Evolutionary conservation across 2,113 vertebrate species (phyloP).

Genomic region (Muntiacus muntjak): DNA sequence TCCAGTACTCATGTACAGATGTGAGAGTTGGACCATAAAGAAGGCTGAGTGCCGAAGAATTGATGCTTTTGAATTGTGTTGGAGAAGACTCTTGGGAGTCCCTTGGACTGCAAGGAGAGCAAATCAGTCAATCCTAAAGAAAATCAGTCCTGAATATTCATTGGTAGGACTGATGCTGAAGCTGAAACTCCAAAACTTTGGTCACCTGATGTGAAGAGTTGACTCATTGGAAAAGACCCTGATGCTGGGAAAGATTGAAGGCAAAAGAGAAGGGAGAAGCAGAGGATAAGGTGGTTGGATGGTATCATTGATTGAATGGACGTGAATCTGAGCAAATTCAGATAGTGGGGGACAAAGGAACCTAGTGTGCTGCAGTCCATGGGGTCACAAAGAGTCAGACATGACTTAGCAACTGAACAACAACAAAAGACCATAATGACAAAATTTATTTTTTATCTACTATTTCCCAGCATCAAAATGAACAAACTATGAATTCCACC

Average conservation of each 20-base stretch:
- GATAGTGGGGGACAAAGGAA: not conserved
- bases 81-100: not conserved
- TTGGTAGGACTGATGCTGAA: not conserved
- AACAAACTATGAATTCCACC: not conserved
- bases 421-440: not conserved
- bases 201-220: not conserved
- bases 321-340: not conserved
- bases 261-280: not conserved
- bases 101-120: not conserved
- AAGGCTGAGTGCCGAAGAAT: rapidly evolving
- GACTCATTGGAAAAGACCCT: not conserved
- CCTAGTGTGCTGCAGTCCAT: not conserved
- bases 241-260: not conserved
- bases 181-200: not conserved
- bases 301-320: not conserved
- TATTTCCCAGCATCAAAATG: not conserved
- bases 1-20: not conserved
- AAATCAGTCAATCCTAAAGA: not conserved
- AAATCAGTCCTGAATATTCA: not conserved
- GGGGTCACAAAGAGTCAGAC: not conserved
- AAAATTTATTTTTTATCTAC: not conserved
- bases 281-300: not conserved
- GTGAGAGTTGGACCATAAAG: not conserved
- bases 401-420: not conserved
- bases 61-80: not conserved